Percentiles rank a stretch among this genome's conserved stretches.
Evolutionary conservation across 2,888 invertebrate species (phyloP).

Genomic region (Dysmachus trigonus): DNA sequence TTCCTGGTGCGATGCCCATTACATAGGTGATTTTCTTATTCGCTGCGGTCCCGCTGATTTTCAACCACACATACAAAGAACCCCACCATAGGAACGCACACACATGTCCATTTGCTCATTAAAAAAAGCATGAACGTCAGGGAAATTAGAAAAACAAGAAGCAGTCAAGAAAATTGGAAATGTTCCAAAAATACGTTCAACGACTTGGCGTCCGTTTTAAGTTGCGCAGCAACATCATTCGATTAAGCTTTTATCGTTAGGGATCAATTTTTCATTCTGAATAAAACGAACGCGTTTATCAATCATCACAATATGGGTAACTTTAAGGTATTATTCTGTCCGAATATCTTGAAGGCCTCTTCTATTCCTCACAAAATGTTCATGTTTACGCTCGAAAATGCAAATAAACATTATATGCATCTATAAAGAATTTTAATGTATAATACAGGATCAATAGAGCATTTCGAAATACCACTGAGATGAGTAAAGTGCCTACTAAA

Average conservation of each 20-base stretch:
- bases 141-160: neutral
- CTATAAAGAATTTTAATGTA: neutral
- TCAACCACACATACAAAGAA: neutral
- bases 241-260: slow-evolving; percentile 25
- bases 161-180: slow-evolving; percentile 17
- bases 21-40: neutral
- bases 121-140: neutral
- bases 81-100: neutral
- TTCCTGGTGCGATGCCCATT: neutral
- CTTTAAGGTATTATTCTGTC: neutral
- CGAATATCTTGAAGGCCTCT: neutral
- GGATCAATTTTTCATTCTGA: slow-evolving; percentile 11
- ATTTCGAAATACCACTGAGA: neutral
- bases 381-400: neutral
- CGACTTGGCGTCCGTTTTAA: slow-evolving; percentile 32
- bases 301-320: neutral
- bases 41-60: neutral
- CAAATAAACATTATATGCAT: neutral
- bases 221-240: slow-evolving; percentile 30
- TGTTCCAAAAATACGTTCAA: slow-evolving; percentile 34
- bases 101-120: neutral
- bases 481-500: neutral
- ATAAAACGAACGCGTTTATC: slow-evolving; percentile 14
- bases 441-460: neutral
- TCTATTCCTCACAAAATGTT: neutral